Evolutionary conservation across 2,113 vertebrate species (phyloP), one percentile per base, ranked within the genome.

Genomic region (Lonchura striata): DNA sequence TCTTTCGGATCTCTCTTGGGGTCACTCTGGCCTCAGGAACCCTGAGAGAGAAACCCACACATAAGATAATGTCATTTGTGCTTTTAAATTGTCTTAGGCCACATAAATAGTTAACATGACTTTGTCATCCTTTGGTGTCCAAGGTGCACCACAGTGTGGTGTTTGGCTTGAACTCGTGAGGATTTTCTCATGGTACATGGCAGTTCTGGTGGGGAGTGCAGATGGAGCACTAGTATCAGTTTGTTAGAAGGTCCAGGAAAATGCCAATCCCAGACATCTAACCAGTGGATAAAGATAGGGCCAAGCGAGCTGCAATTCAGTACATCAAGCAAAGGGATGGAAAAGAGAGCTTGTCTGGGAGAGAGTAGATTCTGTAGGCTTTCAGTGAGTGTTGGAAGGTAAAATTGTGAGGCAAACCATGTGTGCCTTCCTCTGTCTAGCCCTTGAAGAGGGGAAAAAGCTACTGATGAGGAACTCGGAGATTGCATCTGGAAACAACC

Each of bases 401-500:
- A 68, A 61, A 87, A 74, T 76, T 15, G 5, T 66, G 53, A 25
- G 63, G 83, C 64, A 42, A 94, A 82, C 42, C 16, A 19, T 87
- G 69, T 86, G 81, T 97, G 94, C 95, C 86, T 97, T 90, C 94
- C 90, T 97, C 91, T 97, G 89, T 88, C 96, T n/a, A 2, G 81
- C 28, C 60, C 68, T 95, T 93, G 69, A 52, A 93, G 64, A 2
- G 0, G 80, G 56, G 72, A 94, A 97, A 97, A 98, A 97, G 90
- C 74, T 90, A 71, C 89, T 96, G 97, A 95, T 33, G 66, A 60
- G 84, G 74, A 90, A 89, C 90, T 97, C 74, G 95, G 96, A 97
- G 72, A 94, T 98, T n/a, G n/a, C n/a, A n/a, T n/a, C 96, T 97
- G 97, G 96, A 97, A 98, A 93, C 92, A 98, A 95, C 93, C 95